phyloP scores from a whole-genome alignment of 2,797 vertebrate genomes.

The Chelidonichthys spinosus region DNA sequence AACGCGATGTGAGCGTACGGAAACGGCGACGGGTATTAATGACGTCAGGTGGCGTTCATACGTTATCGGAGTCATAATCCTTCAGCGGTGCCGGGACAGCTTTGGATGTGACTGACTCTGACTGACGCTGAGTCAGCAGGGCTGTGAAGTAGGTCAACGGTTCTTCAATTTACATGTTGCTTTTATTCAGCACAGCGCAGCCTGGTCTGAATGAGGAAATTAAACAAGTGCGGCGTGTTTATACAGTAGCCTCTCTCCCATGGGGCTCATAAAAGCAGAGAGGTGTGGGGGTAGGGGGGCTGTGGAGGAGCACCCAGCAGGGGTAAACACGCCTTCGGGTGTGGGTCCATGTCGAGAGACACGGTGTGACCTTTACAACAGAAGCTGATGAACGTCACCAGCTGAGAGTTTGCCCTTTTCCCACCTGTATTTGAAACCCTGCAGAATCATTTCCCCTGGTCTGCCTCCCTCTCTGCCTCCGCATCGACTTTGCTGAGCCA shows the following conservation, averaged over 20 bases:
- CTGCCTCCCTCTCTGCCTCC: neutral
- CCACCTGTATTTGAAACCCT: constrained; percentile 71
- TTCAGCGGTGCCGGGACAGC: neutral
- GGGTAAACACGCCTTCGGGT: constrained; percentile 68
- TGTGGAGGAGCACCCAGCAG: constrained; percentile 39
- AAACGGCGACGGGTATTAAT: constrained; percentile 40
- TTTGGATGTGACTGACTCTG: neutral
- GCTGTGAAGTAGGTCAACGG: constrained; percentile 12
- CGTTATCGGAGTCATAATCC: constrained; percentile 28
- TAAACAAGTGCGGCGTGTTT: constrained; percentile 16
- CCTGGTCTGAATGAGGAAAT: constrained; percentile 15
- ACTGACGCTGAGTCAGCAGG: neutral
- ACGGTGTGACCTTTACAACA: constrained; percentile 77
- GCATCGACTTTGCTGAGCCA: constrained; percentile 43
- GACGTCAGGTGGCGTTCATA: constrained; percentile 22
- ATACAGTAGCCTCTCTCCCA: constrained; percentile 27
- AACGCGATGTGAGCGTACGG: constrained; percentile 40
- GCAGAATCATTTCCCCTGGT: constrained; percentile 51
- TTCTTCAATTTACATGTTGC: constrained; percentile 16
- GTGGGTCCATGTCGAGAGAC: constrained; percentile 65
- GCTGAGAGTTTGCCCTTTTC: constrained; percentile 83
- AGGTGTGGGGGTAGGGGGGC: neutral
- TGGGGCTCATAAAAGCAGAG: constrained; percentile 41
- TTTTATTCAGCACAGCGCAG: neutral
- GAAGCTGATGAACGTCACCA: constrained; percentile 78